A percentile compares a stretch with the other conserved stretches of the same genome.
These are phyloP conservation scores for Poeciliopsis occidentalis DNA, from an alignment of 2,113 vertebrate genomes.

Conservation along the genomic window DNA sequence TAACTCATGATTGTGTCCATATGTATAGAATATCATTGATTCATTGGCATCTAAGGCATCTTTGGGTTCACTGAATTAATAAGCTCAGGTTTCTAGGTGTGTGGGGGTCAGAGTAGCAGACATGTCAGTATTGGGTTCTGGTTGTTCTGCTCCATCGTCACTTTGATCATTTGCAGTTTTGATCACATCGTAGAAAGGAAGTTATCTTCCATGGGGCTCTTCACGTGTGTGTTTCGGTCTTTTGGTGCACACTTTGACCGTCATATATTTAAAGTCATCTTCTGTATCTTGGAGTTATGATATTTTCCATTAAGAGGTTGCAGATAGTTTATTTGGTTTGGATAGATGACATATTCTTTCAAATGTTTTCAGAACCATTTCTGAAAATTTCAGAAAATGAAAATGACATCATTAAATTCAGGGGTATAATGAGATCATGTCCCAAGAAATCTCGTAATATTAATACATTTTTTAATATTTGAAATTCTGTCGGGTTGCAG, in stretches of 20 bases:
- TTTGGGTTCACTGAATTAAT: constrained; percentile 56
- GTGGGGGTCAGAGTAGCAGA: constrained; percentile 14
- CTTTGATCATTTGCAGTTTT: not conserved
- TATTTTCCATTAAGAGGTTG: too few species aligned
- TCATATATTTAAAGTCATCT: not conserved
- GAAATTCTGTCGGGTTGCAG: not conserved
- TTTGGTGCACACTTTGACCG: not conserved
- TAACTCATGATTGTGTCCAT: constrained; percentile 69
- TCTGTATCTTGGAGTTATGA: not conserved
- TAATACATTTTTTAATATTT: not conserved
- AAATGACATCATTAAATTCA: not conserved
- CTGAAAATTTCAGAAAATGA: not conserved
- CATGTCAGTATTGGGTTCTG: constrained; percentile 14
- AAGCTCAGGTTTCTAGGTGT: constrained; percentile 62
- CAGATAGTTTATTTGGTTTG: not conserved
- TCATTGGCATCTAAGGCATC: constrained; percentile 57
- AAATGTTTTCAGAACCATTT: not conserved
- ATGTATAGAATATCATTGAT: constrained; percentile 68
- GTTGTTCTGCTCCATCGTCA: not conserved
- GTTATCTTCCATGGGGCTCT: not conserved
- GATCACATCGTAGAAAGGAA: not conserved
- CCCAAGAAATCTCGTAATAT: not conserved
- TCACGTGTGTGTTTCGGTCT: not conserved
- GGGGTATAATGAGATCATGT: not conserved
- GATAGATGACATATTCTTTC: not conserved